Conservation (phyloP, 2,797 vertebrate genomes). For the Semaprochilodus insignis region DNA sequence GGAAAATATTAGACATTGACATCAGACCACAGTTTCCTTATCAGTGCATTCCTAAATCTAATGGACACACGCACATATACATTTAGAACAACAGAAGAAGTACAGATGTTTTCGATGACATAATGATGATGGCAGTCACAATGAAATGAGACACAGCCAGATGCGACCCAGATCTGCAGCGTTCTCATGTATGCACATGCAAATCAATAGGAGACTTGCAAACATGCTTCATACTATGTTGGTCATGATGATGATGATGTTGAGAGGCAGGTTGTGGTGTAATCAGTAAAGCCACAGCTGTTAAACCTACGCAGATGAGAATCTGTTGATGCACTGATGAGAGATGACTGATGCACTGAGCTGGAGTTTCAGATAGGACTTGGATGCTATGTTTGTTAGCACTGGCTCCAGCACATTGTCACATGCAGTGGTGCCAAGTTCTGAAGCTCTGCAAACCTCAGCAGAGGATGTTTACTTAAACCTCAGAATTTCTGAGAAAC, state of each 20-base stretch:
- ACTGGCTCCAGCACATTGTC: slow-evolving; percentile 1
- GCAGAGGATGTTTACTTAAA: not conserved
- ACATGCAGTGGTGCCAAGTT: not conserved
- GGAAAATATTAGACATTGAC: too few relatives aligned
- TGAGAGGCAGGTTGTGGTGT: not conserved
- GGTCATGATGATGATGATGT: not conserved
- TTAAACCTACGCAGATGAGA: not conserved
- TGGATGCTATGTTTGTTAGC: slow-evolving; percentile 27
- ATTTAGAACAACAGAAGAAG: too few relatives aligned
- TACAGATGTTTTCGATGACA: not conserved
- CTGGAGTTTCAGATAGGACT: slow-evolving; percentile 19
- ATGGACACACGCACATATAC: too few relatives aligned
- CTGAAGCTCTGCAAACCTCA: slow-evolving; percentile 7
- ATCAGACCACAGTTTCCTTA: too few relatives aligned
- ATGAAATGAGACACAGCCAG: not conserved
- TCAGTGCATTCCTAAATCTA: too few relatives aligned
- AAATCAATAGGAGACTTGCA: too few relatives aligned
- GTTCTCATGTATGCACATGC: not conserved
- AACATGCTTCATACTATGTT: not conserved
- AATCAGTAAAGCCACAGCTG: not conserved
- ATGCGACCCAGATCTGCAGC: not conserved
- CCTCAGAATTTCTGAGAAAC: not conserved
- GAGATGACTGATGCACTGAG: not conserved
- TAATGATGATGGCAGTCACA: not conserved
- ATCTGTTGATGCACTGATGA: not conserved